Percentiles rank a stretch among this genome's conserved stretches.
These are phyloP conservation scores for Taphrorychus bicolor DNA, from an alignment of 2,888 invertebrate species.

Conservation along the genomic window DNA sequence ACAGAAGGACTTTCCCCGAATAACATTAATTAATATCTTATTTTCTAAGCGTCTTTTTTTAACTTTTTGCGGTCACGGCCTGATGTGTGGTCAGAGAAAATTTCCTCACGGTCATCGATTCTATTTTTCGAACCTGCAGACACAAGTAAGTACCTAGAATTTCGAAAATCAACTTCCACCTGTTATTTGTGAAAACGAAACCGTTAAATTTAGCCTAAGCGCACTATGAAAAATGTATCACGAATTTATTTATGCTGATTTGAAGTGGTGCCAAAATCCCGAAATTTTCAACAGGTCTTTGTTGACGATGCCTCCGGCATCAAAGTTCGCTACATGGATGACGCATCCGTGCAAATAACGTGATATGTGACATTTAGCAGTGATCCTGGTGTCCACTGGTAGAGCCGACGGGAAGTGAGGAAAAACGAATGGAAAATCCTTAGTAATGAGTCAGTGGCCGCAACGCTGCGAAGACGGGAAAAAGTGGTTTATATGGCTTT, in stretches of 20 bases:
- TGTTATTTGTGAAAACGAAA: conserved; percentile 14
- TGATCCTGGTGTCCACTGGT: not conserved
- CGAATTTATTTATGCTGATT: conserved; percentile 9
- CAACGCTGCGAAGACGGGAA: conserved; percentile 27
- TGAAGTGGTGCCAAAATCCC: conserved; percentile 25
- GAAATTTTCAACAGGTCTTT: conserved; percentile 33
- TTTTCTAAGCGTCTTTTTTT: not conserved
- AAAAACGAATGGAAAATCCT: conserved; percentile 34
- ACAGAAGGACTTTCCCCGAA: not conserved
- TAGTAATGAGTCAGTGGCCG: conserved; percentile 40
- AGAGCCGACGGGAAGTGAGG: not conserved
- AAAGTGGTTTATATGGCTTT: conserved; percentile 41
- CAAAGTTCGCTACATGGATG: conserved; percentile 12
- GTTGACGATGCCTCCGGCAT: too few relatives aligned
- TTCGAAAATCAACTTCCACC: conserved; percentile 15
- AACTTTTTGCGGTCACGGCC: not conserved
- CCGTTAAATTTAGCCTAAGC: conserved; percentile 9
- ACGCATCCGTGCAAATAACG: too few relatives aligned
- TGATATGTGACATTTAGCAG: too few relatives aligned
- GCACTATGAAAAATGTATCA: conserved; percentile 6
- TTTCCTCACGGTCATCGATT: not conserved
- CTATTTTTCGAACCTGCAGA: not conserved
- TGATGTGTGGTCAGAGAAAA: too few relatives aligned
- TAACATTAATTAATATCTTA: not conserved
- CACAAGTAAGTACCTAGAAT: not conserved